Conservation (phyloP, 2,113 vertebrate species). For the Rhadina sibilatrix region DNA sequence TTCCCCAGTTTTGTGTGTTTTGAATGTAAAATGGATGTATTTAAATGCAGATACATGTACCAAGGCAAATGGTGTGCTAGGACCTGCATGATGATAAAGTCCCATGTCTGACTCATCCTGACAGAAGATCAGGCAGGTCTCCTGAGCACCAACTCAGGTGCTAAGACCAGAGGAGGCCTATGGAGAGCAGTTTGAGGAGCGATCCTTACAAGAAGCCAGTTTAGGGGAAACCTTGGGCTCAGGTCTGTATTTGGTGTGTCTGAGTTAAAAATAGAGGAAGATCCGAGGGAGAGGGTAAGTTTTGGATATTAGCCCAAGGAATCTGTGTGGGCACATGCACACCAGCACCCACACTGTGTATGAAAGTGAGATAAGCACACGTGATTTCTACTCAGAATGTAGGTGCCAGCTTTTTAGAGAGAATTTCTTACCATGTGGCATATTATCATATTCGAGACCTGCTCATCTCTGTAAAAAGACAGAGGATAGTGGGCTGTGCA, state of each 20-base stretch:
- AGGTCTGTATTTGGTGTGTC: slow-evolving; percentile 18
- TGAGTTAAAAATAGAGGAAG: slow-evolving; percentile 39
- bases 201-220: background rate
- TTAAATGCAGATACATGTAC: background rate
- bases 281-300: background rate
- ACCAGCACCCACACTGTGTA: slow-evolving; percentile 37
- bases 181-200: background rate
- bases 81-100: background rate
- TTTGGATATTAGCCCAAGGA: slow-evolving; percentile 44
- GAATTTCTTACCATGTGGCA: slow-evolving; percentile 67
- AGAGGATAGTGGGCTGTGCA: slow-evolving; percentile 61
- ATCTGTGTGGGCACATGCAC: slow-evolving; percentile 20
- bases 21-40: background rate
- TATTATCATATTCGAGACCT: slow-evolving; percentile 62
- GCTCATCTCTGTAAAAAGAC: slow-evolving; percentile 58
- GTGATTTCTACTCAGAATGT: slow-evolving; percentile 44
- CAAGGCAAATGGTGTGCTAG: background rate
- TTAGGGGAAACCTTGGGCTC: background rate
- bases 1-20: background rate
- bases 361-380: slow-evolving; percentile 56
- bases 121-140: background rate
- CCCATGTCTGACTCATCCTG: background rate
- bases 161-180: background rate
- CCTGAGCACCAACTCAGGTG: background rate
- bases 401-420: slow-evolving; percentile 54